Percentiles rank a stretch among this genome's conserved stretches.
Evolutionary conservation across 2,888 invertebrate species (phyloP).

Genomic region (Hemistola chrysoprasaria): DNA sequence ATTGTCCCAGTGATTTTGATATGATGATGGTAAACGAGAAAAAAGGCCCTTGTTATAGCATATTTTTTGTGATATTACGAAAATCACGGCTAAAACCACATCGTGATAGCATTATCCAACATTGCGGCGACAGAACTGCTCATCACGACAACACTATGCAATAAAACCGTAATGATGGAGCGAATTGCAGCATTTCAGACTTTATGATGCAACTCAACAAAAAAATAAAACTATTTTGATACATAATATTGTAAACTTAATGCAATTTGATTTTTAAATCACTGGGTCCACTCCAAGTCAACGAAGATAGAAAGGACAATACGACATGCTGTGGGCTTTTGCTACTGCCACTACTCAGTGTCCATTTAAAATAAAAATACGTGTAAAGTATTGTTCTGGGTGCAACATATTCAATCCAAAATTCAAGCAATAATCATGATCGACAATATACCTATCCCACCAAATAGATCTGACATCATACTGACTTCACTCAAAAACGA

Average conservation of each 20-base stretch:
- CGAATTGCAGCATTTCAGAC: conserved; percentile 34
- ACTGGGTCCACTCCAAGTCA: no score
- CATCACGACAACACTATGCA: conserved; percentile 46
- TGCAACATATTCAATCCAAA: no score
- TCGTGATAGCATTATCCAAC: conserved; percentile 45
- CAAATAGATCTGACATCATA: no score
- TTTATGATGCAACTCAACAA: conserved; percentile 12
- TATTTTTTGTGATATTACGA: conserved; percentile 35
- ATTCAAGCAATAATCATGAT: no score
- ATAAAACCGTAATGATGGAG: conserved; percentile 47
- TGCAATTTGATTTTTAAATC: no score
- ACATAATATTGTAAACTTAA: neutral
- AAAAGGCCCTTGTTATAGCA: neutral
- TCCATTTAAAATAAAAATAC: no score
- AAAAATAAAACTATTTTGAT: conserved; percentile 7
- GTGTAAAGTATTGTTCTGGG: no score
- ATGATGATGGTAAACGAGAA: neutral
- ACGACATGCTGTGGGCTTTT: no score
- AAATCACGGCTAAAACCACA: conserved; percentile 37
- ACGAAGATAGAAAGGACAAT: no score
- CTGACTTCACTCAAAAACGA: no score
- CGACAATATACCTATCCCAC: no score
- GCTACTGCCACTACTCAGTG: no score
- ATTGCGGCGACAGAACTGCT: conserved; percentile 47
- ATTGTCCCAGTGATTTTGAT: conserved; percentile 5